A percentile compares a stretch with the other conserved stretches of the same genome.
phyloP scores from a whole-genome alignment of 2,888 invertebrate species.

The Agonopterix alstromeriana region DNA sequence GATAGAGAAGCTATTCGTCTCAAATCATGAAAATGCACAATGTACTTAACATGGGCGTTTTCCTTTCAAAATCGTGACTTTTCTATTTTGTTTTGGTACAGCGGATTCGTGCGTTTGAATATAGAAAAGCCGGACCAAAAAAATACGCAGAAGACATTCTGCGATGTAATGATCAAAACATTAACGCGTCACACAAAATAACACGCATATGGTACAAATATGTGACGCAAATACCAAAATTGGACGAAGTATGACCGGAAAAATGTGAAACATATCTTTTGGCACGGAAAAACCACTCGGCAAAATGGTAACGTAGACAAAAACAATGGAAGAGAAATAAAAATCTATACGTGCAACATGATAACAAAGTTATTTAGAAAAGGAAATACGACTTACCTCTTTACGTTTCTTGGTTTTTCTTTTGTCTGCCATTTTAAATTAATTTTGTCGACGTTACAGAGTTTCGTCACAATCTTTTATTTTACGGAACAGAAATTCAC shows the following conservation, averaged over 20 bases:
- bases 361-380: neutral
- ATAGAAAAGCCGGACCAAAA: constrained; percentile 6
- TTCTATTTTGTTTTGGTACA: too few relatives aligned
- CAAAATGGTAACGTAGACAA: constrained; percentile 24
- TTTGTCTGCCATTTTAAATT: constrained; percentile 64
- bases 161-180: constrained; percentile 6
- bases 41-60: too few relatives aligned
- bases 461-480: constrained; percentile 9
- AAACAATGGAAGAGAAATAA: constrained; percentile 12
- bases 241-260: constrained; percentile 5
- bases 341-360: constrained; percentile 2
- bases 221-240: constrained; percentile 13
- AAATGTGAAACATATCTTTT: constrained; percentile 4
- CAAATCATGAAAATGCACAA: too few relatives aligned
- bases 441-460: constrained; percentile 50
- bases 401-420: constrained; percentile 70
- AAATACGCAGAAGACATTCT: constrained; percentile 35
- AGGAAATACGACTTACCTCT: constrained; percentile 43
- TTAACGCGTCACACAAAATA: constrained; percentile 17
- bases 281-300: constrained; percentile 16
- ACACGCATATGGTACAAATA: constrained; percentile 15
- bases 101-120: too few relatives aligned
- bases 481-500: constrained; percentile 5
- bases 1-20: too few relatives aligned
- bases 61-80: too few relatives aligned